Conservation (phyloP, 2,113 vertebrate species). For the Bothrops jararaca region DNA sequence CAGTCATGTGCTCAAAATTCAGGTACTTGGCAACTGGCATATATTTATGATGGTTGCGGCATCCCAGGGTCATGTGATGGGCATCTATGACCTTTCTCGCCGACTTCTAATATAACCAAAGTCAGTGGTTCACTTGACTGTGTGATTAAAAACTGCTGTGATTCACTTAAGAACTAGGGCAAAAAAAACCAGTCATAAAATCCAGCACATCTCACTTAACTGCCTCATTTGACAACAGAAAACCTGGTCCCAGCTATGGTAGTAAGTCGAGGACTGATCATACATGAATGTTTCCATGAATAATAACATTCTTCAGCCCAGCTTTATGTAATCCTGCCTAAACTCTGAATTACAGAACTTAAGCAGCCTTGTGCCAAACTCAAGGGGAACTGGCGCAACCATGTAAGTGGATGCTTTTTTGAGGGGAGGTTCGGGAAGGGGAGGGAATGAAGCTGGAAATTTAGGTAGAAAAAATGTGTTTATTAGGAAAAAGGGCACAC, state of each 20-base stretch:
- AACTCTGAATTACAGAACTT: neutral
- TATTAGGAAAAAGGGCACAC: neutral
- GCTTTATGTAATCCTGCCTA: neutral
- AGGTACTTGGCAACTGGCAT: neutral
- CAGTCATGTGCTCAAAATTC: neutral
- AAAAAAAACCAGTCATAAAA: neutral
- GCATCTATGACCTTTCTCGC: neutral
- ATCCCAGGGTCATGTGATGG: neutral
- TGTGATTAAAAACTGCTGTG: neutral
- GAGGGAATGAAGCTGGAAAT: neutral
- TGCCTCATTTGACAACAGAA: neutral
- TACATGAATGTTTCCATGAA: neutral
- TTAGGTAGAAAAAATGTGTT: neutral
- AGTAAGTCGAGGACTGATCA: neutral
- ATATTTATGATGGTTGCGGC: neutral
- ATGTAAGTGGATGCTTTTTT: neutral
- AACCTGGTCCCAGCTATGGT: neutral
- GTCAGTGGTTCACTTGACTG: neutral
- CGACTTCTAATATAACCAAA: neutral
- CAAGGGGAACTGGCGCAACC: neutral
- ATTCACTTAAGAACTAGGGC: neutral
- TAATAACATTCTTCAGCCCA: neutral
- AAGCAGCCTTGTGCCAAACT: neutral
- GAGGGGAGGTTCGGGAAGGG: neutral
- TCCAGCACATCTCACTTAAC: neutral